A percentile compares a stretch with the other conserved stretches of the same genome.
Evolutionary conservation across 2,113 vertebrate genomes (phyloP).

Genomic region (Hippotragus niger): DNA sequence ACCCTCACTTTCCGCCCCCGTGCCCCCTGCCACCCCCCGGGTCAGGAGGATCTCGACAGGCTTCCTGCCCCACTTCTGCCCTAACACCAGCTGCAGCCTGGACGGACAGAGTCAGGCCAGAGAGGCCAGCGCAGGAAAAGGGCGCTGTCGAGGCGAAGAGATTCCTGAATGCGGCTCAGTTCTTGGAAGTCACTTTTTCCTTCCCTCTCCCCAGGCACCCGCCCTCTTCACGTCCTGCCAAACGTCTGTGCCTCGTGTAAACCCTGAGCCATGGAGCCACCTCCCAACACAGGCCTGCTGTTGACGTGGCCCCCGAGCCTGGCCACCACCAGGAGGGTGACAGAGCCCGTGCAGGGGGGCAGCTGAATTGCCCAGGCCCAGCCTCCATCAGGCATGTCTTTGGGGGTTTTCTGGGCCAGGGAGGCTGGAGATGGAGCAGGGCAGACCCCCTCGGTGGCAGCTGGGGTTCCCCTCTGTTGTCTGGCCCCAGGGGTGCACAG

Average conservation of each 20-base stretch:
- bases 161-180: background rate
- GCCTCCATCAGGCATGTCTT: background rate
- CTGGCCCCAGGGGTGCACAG: too few relatives aligned
- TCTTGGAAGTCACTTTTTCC: constrained; percentile 24
- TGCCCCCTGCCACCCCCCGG: rapidly evolving
- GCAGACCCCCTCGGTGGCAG: background rate
- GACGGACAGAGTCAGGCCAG: rapidly evolving
- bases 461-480: background rate
- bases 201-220: background rate
- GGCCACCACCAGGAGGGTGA: background rate
- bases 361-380: rapidly evolving
- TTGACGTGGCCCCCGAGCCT: background rate
- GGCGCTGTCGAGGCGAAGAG: background rate
- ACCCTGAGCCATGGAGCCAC: background rate
- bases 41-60: too few relatives aligned
- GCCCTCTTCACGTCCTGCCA: background rate
- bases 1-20: rapidly evolving
- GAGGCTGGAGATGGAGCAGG: background rate
- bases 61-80: background rate
- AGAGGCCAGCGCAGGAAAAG: rapidly evolving
- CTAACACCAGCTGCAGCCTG: background rate
- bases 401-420: background rate
- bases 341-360: rapidly evolving
- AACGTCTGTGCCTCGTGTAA: background rate
- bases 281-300: background rate